A percentile compares a stretch with the other conserved stretches of the same genome.
These are phyloP conservation scores for Cephalotes varians DNA, from an alignment of 2,888 invertebrate species.

Conservation along the genomic window DNA sequence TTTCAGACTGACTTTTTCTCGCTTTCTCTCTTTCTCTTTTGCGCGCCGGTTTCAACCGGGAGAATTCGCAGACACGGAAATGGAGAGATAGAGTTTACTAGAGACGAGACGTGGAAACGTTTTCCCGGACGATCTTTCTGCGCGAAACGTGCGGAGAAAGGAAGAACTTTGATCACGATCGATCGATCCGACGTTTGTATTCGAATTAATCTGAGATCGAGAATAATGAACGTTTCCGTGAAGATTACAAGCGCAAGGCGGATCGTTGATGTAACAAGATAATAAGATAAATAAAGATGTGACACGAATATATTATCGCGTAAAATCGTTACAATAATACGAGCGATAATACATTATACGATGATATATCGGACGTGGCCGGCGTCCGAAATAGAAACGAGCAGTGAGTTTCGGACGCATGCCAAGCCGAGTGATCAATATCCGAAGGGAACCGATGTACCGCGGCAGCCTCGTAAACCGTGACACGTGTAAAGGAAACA, in stretches of 20 bases:
- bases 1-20: conserved; percentile 45
- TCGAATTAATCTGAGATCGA: conserved; percentile 11
- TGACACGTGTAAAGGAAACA: conserved; percentile 41
- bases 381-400: conserved; percentile 40
- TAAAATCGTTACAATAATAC: not conserved
- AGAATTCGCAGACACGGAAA: conserved; percentile 25
- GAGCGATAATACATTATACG: conserved; percentile 10
- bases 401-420: conserved; percentile 18
- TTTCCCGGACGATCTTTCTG: conserved; percentile 16
- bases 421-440: conserved; percentile 39
- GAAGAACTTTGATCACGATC: not conserved
- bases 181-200: not conserved
- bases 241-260: not conserved
- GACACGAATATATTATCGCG: not conserved
- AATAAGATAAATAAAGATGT: too few species aligned
- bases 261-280: not conserved
- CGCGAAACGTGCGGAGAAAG: conserved; percentile 7
- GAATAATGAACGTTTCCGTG: not conserved
- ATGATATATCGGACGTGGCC: conserved; percentile 23
- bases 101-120: conserved; percentile 29
- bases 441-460: conserved; percentile 23
- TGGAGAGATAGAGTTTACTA: conserved; percentile 12
- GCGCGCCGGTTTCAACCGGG: not conserved
- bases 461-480: conserved; percentile 11
- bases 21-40: not conserved